A percentile compares a stretch with the other conserved stretches of the same genome.
Evolutionary conservation across 2,113 vertebrate genomes (phyloP).

Genomic region (Toxotes chatareus): DNA sequence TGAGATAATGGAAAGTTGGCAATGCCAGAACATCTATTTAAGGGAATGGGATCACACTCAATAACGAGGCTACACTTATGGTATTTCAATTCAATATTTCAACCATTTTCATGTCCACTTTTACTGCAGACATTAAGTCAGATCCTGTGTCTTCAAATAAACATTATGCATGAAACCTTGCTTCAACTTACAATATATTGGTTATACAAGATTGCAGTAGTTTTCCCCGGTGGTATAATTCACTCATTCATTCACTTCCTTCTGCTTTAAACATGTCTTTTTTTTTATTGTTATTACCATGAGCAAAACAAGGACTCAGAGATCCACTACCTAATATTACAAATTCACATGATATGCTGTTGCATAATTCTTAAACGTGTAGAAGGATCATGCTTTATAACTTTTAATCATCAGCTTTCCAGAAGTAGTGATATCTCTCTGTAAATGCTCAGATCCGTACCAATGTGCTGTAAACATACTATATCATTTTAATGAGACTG

Average conservation of each 20-base stretch:
- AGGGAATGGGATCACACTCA: slow-evolving; percentile 59
- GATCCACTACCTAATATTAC: not conserved
- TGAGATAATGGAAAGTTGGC: slow-evolving; percentile 68
- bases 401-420: not conserved
- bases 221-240: slow-evolving; percentile 15
- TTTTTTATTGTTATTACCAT: slow-evolving; percentile 10
- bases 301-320: slow-evolving; percentile 17
- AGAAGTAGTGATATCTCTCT: not conserved
- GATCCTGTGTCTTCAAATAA: slow-evolving; percentile 26
- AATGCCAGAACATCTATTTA: slow-evolving; percentile 60
- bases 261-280: slow-evolving; percentile 6
- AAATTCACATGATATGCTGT: slow-evolving; percentile 14
- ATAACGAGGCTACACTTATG: slow-evolving; percentile 42
- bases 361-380: slow-evolving; percentile 14
- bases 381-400: not conserved
- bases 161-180: slow-evolving; percentile 17
- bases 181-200: not conserved
- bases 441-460: slow-evolving; percentile 36
- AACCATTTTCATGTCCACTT: slow-evolving; percentile 25
- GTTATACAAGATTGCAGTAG: not conserved
- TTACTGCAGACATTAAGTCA: slow-evolving; percentile 3
- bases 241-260: not conserved
- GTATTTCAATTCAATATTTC: slow-evolving; percentile 38
- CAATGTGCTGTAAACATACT: slow-evolving; percentile 54
- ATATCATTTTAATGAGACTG: slow-evolving; percentile 75